Evolutionary conservation across 2,888 invertebrate species (phyloP).

Genomic region (Scaptomyza cyrtandrae): DNA sequence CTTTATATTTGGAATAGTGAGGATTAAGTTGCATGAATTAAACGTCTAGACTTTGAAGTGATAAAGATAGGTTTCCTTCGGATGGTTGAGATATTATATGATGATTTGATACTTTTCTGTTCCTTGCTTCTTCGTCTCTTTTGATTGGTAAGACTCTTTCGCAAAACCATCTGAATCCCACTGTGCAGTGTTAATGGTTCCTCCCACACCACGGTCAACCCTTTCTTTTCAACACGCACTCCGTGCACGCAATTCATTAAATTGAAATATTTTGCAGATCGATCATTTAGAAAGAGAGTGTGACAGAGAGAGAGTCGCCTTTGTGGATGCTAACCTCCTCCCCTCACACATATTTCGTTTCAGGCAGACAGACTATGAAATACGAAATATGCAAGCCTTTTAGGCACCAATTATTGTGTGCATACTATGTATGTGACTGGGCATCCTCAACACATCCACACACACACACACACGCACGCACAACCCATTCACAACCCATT

Average conservation of each 20-base stretch:
- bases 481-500: constrained; percentile 63
- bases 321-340: constrained; percentile 39
- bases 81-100: too few relatives aligned
- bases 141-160: too few relatives aligned
- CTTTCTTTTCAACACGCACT: constrained; percentile 65
- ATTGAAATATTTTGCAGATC: constrained; percentile 81
- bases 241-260: constrained; percentile 79
- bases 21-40: too few relatives aligned
- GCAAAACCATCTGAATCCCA: constrained; percentile 6
- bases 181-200: background rate
- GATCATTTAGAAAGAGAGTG: constrained; percentile 67
- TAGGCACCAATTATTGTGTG: constrained; percentile 78
- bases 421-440: constrained; percentile 54
- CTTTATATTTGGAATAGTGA: too few relatives aligned
- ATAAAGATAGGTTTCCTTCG: too few relatives aligned
- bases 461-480: constrained; percentile 1
- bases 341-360: background rate
- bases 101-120: too few relatives aligned
- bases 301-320: constrained; percentile 30
- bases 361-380: constrained; percentile 44
- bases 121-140: too few relatives aligned
- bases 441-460: constrained; percentile 36
- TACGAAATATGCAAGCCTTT: constrained; percentile 75
- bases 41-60: too few relatives aligned
- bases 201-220: constrained; percentile 49